Conservation (phyloP, 2,888 invertebrate species). For the Caradrina kadenii region DNA sequence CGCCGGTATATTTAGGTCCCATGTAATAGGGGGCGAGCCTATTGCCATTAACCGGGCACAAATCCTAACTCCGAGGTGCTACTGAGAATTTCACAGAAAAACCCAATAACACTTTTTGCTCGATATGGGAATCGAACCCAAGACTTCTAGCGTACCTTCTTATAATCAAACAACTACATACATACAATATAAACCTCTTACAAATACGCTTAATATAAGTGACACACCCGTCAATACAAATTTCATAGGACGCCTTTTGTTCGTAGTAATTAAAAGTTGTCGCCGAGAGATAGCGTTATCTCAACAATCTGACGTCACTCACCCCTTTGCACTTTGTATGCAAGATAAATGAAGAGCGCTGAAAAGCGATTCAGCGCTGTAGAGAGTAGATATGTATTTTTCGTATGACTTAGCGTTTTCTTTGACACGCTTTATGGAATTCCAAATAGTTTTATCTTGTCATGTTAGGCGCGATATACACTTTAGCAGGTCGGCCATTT, state of each 20-base stretch:
- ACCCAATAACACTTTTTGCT: too few species aligned
- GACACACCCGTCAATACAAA: slow-evolving; percentile 39
- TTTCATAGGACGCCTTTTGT: slow-evolving; percentile 51
- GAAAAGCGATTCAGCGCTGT: slow-evolving; percentile 33
- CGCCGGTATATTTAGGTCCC: too few species aligned
- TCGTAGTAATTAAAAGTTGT: slow-evolving; percentile 59
- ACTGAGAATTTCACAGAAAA: too few species aligned
- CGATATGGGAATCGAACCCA: too few species aligned
- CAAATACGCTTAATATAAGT: slow-evolving; percentile 1
- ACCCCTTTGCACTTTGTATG: slow-evolving; percentile 42
- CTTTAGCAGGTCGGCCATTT: too few species aligned
- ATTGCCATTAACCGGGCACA: too few species aligned
- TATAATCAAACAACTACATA: background rate
- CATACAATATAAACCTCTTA: background rate
- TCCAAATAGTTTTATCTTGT: slow-evolving; percentile 5
- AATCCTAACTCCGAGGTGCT: too few species aligned
- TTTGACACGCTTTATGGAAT: slow-evolving; percentile 28
- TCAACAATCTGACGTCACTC: slow-evolving; percentile 36
- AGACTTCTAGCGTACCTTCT: background rate
- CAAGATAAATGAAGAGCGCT: slow-evolving; percentile 45
- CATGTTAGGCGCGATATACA: too few species aligned
- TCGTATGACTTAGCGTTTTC: slow-evolving; percentile 14
- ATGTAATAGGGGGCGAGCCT: too few species aligned
- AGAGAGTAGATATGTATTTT: slow-evolving; percentile 19
- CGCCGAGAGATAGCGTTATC: slow-evolving; percentile 34